Conservation (phyloP, 2,888 invertebrate species). For the Rutpela maculata region DNA sequence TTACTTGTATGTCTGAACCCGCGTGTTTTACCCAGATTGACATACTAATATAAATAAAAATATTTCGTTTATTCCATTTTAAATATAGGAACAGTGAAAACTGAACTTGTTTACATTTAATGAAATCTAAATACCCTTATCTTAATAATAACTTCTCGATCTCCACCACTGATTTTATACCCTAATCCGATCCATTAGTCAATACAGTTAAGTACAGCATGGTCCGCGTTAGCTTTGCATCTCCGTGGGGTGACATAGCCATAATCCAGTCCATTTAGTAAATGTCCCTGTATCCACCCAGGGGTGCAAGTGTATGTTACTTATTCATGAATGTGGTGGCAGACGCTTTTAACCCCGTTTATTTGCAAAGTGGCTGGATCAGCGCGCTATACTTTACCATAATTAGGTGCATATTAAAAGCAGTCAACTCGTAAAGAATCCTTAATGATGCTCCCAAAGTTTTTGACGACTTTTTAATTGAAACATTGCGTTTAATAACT, state of each 20-base stretch:
- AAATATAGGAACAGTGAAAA: no score
- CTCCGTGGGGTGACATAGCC: conserved; percentile 66
- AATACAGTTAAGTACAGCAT: conserved; percentile 51
- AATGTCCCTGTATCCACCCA: conserved; percentile 63
- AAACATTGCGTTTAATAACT: conserved; percentile 15
- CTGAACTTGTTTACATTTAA: no score
- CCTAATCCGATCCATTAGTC: conserved; percentile 58
- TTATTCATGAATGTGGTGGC: conserved; percentile 73
- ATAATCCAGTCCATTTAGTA: conserved; percentile 73
- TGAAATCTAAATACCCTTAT: no score
- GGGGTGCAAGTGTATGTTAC: conserved; percentile 65
- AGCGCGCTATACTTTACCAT: conserved; percentile 63
- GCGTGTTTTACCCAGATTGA: no score
- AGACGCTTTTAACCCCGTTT: conserved; percentile 72
- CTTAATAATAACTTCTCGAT: not conserved
- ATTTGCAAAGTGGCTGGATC: conserved; percentile 69
- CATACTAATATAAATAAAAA: no score
- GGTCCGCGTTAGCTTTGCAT: conserved; percentile 45
- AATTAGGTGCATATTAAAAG: conserved; percentile 64
- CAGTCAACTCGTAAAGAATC: conserved; percentile 46
- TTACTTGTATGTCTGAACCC: no score
- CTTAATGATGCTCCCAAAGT: conserved; percentile 27
- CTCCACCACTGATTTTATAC: conserved; percentile 49
- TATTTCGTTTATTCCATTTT: no score
- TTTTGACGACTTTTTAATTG: conserved; percentile 53